These are phyloP conservation scores for Maccullochella peelii DNA, from an alignment of 2,113 vertebrate species.

Conservation along the genomic window DNA sequence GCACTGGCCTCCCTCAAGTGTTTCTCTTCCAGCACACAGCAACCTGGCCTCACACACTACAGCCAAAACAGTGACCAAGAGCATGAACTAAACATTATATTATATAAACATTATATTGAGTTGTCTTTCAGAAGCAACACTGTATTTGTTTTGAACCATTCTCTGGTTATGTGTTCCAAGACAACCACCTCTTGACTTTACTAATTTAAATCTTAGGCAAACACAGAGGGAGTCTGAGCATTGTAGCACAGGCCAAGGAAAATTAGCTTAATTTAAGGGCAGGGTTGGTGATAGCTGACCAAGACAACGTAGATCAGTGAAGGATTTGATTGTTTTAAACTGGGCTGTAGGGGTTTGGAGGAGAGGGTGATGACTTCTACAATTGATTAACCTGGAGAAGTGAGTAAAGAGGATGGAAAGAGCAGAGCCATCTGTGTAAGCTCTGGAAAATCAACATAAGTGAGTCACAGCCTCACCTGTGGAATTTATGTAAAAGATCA, in stretches of 20 bases:
- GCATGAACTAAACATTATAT: constrained; percentile 7
- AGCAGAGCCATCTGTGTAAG: neutral
- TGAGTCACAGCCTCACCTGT: neutral
- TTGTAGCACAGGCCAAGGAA: neutral
- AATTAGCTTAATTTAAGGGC: neutral
- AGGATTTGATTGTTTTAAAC: neutral
- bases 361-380: neutral
- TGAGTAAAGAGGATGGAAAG: neutral
- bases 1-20: constrained; percentile 5
- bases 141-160: neutral
- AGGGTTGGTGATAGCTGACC: neutral
- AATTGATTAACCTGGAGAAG: neutral
- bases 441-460: neutral
- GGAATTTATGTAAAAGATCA: neutral
- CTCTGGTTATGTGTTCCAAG: neutral
- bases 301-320: neutral
- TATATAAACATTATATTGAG: constrained; percentile 9
- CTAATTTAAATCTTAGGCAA: neutral
- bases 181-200: neutral
- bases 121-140: neutral
- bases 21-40: neutral
- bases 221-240: neutral
- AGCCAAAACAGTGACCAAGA: constrained; percentile 5
- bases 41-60: neutral
- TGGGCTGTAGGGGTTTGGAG: neutral